Evolutionary conservation across 2,888 invertebrate genomes (phyloP), one percentile per base, ranked within the genome.

Genomic region (Prenolepis imparis): DNA sequence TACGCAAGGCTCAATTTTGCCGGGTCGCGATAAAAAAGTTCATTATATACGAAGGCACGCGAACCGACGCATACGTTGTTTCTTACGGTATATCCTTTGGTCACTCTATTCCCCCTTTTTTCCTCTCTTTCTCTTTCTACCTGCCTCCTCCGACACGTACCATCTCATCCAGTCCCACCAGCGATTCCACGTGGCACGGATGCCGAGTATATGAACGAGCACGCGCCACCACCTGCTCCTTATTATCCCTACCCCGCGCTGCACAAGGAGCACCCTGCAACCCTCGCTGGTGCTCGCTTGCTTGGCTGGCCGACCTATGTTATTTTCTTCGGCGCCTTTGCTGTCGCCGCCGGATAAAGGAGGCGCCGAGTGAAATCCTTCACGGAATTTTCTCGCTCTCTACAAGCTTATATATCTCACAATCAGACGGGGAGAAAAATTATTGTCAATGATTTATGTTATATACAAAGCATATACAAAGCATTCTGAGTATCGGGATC

Each of bases 211-310:
- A 89, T 86, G 88, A 90, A 88, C 91, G 90, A 92, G 92, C 92
- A 92, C 92, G 92, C 92, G 92, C 91, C 93, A 90, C 92, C 93
- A 92, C 92, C 92, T 92, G 92, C 92, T 92, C 89, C 93, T 91
- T 92, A 92, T 92, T 92, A 92, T 92, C 92, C 93, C 91, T 88
- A 84, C 90, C 77, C 57, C 44, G 21, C 57, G 57, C 55, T 67
- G 82, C 83, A 67, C 66, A 88, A 87, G 84, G 83, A 80, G 82
- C 83, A 85, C 87, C 90, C 88, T 83, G 82, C 66, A 82, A 59
- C 63, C 73, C 83, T 84, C 86, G 70, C 84, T 52, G 68, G 84
- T 72, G 81, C 80, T 55, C 81, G 52, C 52, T 63, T 82, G 80
- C 67, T 74, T 84, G 74, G 70, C 48, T 66, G 48, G 44, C 74